These are phyloP conservation scores for Nomia melanderi DNA, from an alignment of 1,140 invertebrate species.

Conservation along the genomic window DNA sequence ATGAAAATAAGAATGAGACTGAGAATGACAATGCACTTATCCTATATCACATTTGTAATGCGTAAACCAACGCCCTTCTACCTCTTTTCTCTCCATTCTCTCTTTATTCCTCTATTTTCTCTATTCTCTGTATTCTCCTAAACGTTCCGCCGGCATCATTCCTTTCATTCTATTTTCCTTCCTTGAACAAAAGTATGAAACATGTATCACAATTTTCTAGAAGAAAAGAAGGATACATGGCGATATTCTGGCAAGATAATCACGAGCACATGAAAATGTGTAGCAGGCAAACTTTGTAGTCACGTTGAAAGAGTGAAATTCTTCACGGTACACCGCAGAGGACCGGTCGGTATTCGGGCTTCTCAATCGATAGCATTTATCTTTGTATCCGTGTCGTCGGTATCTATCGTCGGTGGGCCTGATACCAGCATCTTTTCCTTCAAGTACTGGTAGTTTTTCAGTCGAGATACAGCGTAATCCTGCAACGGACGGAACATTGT, in stretches of 20 bases:
- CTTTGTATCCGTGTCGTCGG: conserved; percentile 69
- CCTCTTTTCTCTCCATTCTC: too few relatives aligned
- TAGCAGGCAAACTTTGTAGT: conserved; percentile 1
- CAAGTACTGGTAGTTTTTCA: conserved; percentile 82
- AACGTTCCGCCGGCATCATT: too few relatives aligned
- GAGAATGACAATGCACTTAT: conserved; percentile 7
- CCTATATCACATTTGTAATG: conserved; percentile 45
- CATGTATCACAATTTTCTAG: background rate
- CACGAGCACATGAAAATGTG: conserved; percentile 15
- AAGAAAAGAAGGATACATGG: background rate
- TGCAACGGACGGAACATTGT: conserved; percentile 66
- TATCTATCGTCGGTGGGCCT: conserved; percentile 60
- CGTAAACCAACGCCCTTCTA: conserved; percentile 11
- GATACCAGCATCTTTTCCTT: conserved; percentile 82
- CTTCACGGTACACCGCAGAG: background rate
- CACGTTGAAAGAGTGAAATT: background rate
- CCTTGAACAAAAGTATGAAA: background rate
- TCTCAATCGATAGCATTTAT: conserved; percentile 67
- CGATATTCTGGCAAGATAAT: conserved; percentile 2
- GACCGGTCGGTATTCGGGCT: background rate
- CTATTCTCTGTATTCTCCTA: background rate
- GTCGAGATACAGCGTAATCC: conserved; percentile 82
- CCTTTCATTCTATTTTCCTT: too few relatives aligned
- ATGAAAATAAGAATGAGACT: too few relatives aligned
- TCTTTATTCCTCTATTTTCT: background rate